phyloP scores from a whole-genome alignment of 2,888 invertebrate species.

The Zaprionus bogoriensis region DNA sequence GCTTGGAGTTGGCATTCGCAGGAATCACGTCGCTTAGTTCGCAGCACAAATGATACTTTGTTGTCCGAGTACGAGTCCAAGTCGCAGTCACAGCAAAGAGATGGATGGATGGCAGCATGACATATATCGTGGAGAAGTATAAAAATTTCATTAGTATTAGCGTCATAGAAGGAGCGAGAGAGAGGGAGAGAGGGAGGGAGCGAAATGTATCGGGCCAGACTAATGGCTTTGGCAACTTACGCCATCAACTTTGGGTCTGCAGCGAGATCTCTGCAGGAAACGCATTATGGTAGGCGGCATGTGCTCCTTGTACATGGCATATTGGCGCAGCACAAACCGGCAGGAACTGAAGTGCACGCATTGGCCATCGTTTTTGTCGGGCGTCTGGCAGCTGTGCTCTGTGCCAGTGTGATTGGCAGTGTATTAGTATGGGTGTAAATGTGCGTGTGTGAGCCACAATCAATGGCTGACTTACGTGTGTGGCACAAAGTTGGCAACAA shows the following conservation, averaged over 20 bases:
- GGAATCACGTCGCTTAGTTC: conserved; percentile 68
- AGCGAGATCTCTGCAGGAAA: conserved; percentile 65
- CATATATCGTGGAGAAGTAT: conserved; percentile 2
- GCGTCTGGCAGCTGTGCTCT: conserved; percentile 65
- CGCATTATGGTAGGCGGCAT: conserved; percentile 68
- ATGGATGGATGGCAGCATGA: conserved; percentile 9
- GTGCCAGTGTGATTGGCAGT: conserved; percentile 12
- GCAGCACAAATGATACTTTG: conserved; percentile 72
- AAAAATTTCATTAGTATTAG: conserved; percentile 57
- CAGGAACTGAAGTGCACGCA: conserved; percentile 67
- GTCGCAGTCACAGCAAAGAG: no score
- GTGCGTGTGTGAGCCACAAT: conserved; percentile 30
- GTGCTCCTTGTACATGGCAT: conserved; percentile 70
- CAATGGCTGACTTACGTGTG: conserved; percentile 64
- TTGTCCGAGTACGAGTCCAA: conserved; percentile 32
- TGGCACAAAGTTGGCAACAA: conserved; percentile 60
- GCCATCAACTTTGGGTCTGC: conserved; percentile 64
- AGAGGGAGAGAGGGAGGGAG: background rate
- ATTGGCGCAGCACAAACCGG: conserved; percentile 62
- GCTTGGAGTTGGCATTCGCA: conserved; percentile 69
- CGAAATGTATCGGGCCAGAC: background rate
- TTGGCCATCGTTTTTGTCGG: conserved; percentile 58
- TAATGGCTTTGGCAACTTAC: conserved; percentile 51
- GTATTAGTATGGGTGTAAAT: conserved; percentile 9
- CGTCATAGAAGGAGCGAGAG: conserved; percentile 33